Evolutionary conservation across 2,113 vertebrate genomes (phyloP), one percentile per base, ranked within the genome.

Genomic region (Panthera tigris): DNA sequence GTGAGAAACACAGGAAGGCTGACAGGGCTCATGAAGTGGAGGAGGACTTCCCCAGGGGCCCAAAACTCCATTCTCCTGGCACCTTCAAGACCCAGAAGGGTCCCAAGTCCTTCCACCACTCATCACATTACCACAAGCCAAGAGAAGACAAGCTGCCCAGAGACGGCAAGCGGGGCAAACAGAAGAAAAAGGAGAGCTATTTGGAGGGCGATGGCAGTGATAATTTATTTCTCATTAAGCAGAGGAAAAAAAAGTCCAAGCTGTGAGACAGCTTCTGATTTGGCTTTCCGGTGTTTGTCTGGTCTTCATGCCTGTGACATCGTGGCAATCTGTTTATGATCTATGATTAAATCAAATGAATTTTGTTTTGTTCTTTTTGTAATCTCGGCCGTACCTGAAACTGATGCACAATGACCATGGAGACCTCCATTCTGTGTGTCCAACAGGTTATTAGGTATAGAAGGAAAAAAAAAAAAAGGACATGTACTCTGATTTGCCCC

Each of bases 191-290:
- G 68, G 96, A 97, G 96, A 97, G 91, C 31, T 81, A 71, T 7
- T 19, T 89, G 66, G 98, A 91, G 36, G 92, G 87, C 0, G 19
- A 29, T 21, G 27, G 7, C 48, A 79, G 9, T 61, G 99, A 99
- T 48, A 98, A 98, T 92, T 98, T 99, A 52, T 98, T 99, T 86
- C 97, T 98, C 33, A 99, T 99, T 96, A 99, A 99, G 79, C 99
- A 99, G 91, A 98, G 92, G 92, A 99, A 91, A 83, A 99, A 97
- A 52, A 99, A 98, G 65, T 97, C 97, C 19, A 99, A 98, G 66
- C 93, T 97, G 29, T 98, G 96, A 68, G 87, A 71, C 9, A 65
- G 65, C 74, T 97, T 94, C 68, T 98, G 84, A 97, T 41, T 41
- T n/a, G 33, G 31, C 76, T 41, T 80, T 11, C 15, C 55, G 41